Conservation (phyloP, 2,888 invertebrate species). For the Pheosia gnoma region DNA sequence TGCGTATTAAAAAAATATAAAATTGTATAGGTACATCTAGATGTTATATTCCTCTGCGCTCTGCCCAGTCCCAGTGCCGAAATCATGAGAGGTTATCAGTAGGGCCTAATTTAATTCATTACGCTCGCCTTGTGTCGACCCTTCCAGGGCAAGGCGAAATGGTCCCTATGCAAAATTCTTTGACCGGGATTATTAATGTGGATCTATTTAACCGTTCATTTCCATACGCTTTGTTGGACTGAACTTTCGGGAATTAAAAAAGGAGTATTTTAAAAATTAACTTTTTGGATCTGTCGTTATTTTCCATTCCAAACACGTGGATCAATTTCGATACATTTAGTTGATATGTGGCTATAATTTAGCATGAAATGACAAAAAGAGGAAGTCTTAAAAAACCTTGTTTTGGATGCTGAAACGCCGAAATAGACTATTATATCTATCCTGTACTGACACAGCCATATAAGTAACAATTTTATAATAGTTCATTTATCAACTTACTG, state of each 20-base stretch:
- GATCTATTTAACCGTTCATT: slow-evolving; percentile 48
- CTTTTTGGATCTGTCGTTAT: background rate
- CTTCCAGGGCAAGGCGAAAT: slow-evolving; percentile 65
- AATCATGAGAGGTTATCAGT: slow-evolving; percentile 77
- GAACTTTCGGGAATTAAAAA: background rate
- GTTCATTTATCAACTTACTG: background rate
- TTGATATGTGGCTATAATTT: too few species aligned
- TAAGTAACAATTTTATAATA: too few species aligned
- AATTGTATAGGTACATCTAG: slow-evolving; percentile 38
- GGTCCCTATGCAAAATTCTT: slow-evolving; percentile 73
- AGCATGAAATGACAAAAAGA: too few species aligned
- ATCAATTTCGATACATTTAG: too few species aligned
- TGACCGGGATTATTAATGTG: slow-evolving; percentile 59
- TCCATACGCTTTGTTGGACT: slow-evolving; percentile 27
- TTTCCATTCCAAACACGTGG: too few species aligned
- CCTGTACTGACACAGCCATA: too few species aligned
- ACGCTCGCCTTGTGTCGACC: slow-evolving; percentile 71
- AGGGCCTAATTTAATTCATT: slow-evolving; percentile 81
- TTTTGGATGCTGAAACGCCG: too few species aligned
- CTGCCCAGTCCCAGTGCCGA: slow-evolving; percentile 46
- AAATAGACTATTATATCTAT: too few species aligned
- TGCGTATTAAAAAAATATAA: too few species aligned
- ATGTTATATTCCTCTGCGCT: slow-evolving; percentile 39
- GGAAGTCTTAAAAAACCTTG: too few species aligned
- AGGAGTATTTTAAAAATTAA: background rate